phyloP scores from a whole-genome alignment of 2,797 vertebrate species.

The Lerista edwardsae region DNA sequence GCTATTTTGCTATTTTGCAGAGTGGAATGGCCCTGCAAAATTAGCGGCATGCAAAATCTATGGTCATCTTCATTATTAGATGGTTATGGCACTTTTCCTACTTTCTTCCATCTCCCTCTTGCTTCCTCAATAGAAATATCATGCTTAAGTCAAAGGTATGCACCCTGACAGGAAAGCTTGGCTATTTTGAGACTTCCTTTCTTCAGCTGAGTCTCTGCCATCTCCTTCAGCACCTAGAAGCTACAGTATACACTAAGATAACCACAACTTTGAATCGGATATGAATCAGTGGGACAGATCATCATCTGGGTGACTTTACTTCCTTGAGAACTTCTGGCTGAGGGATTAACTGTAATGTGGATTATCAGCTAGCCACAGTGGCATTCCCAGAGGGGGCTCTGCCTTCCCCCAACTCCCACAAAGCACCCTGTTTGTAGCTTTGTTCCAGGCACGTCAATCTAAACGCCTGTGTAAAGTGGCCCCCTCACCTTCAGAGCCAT shows the following conservation, averaged over 20 bases:
- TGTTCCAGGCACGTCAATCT: no score
- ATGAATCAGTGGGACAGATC: not conserved
- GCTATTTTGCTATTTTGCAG: no score
- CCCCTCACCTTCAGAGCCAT: no score
- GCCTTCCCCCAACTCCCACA: no score
- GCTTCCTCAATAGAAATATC: not conserved
- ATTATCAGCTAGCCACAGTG: no score
- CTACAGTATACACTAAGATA: conserved; percentile 13
- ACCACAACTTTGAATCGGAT: not conserved
- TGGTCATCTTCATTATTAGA: not conserved
- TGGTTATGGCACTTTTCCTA: not conserved
- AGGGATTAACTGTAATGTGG: not conserved
- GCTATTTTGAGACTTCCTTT: conserved; percentile 71
- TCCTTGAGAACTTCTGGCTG: not conserved
- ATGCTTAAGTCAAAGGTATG: conserved; percentile 44
- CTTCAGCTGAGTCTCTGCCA: conserved; percentile 45
- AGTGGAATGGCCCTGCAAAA: not conserved
- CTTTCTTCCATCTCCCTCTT: conserved; percentile 27
- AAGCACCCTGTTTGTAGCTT: no score
- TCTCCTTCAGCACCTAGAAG: conserved; percentile 6
- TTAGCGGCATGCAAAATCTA: not conserved
- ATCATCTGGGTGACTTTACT: not conserved
- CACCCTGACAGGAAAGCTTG: conserved; percentile 61
- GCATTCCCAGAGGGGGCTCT: no score
- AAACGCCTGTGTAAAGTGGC: no score